Evolutionary conservation across 2,797 vertebrate genomes (phyloP), one percentile per base, ranked within the genome.

Genomic region (Gadopsis marmoratus): DNA sequence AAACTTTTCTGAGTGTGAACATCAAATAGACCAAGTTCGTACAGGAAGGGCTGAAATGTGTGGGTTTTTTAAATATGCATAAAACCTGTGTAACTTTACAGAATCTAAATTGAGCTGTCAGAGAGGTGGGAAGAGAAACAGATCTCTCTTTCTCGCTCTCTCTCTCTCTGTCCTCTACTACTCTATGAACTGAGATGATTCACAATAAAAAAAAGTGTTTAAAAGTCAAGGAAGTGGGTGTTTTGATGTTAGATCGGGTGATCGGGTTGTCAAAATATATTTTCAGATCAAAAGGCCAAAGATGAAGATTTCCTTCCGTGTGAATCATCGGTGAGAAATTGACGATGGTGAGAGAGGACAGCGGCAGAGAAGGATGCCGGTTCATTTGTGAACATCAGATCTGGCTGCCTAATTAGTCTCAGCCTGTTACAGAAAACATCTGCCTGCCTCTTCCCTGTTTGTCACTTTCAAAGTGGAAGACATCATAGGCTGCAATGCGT

Each of bases 21-120:
- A 73, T 87, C 61, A 77, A 81, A 84, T 29, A 65, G 31, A 70
- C 17, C 1, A 70, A 58, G 55, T 80, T 82, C 73, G 29, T 43
- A 68, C 55, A 53, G 56, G 62, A 84, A 62, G 56, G 13, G 53
- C 31, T 77, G 58, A 66, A 67, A 76, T 81, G 88, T 75, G 90
- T 88, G 85, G 87, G 77, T 76, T 82, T 79, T 71, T 71, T 37
- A 86, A 88, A 88, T 86, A 88, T 81, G 79, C 80, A 90, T 73
- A 68, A 76, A 87, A 77, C 72, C 76, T 84, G 64, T 80, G 79
- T 55, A 76, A 77, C 63, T 81, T 85, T 73, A 59, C 43, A 82
- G 71, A 86, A 82, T 86, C 71, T 85, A 83, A 87, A 85, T 64
- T 31, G 79, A 82, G 78, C 64, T 68, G 54, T 86, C 68, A 78